These are phyloP conservation scores for Matsumyia berberina DNA, from an alignment of 2,888 invertebrate species.

Conservation along the genomic window DNA sequence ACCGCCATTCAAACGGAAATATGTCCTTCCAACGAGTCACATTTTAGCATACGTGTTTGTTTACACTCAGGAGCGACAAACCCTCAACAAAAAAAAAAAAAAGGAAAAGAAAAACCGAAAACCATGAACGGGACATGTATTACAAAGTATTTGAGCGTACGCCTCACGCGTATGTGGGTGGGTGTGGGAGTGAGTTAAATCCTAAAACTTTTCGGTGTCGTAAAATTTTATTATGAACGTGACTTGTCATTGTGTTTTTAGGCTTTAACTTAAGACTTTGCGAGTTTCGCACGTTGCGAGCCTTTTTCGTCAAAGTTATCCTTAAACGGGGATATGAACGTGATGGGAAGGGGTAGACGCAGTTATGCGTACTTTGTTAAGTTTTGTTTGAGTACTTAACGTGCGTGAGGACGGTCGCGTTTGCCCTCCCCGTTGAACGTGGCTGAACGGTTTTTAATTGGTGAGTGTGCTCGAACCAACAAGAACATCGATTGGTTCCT, in stretches of 20 bases:
- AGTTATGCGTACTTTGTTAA: conserved; percentile 57
- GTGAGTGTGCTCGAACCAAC: conserved; percentile 25
- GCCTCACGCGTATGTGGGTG: conserved; percentile 13
- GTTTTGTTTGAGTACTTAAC: conserved; percentile 45
- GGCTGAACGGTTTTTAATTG: conserved; percentile 64
- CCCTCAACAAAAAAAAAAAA: background rate
- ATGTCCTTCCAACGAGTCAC: conserved; percentile 59
- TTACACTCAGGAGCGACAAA: conserved; percentile 40
- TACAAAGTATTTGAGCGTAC: conserved; percentile 28
- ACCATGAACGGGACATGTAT: conserved; percentile 37
- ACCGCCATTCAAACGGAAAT: conserved; percentile 69
- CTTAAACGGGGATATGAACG: conserved; percentile 18
- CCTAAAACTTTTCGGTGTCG: conserved; percentile 75
- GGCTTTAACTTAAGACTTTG: conserved; percentile 68
- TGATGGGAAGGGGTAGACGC: conserved; percentile 34
- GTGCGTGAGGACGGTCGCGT: conserved; percentile 22
- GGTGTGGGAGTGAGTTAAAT: conserved; percentile 49
- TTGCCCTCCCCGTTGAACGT: conserved; percentile 1
- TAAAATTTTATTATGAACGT: conserved; percentile 76
- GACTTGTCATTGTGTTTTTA: conserved; percentile 75
- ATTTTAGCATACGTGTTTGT: conserved; percentile 72
- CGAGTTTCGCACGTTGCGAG: conserved; percentile 68
- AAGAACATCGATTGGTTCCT: background rate
- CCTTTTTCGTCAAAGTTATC: conserved; percentile 54
- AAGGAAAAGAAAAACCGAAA: too few relatives aligned